A percentile compares a stretch with the other conserved stretches of the same genome.
Conservation (phyloP, 2,113 vertebrate species). For the Eolophus roseicapilla region DNA sequence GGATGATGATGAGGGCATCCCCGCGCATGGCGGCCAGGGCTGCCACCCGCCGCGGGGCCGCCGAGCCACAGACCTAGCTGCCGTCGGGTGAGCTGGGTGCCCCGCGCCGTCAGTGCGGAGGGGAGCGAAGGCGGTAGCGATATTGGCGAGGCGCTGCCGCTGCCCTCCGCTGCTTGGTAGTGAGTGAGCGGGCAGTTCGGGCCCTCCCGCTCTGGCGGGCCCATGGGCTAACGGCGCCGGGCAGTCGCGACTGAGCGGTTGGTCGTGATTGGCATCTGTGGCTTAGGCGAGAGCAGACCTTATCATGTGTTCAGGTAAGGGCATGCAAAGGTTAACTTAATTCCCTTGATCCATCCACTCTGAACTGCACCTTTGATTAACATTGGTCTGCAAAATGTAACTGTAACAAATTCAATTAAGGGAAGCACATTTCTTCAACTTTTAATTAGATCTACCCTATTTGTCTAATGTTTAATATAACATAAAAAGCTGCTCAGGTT, state of each 20-base stretch:
- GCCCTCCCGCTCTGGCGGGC: neutral
- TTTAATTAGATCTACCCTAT: conserved; percentile 76
- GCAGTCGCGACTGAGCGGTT: neutral
- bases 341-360: conserved; percentile 69
- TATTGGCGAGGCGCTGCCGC: neutral
- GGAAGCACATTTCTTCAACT: conserved; percentile 75
- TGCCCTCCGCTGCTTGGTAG: neutral
- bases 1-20: neutral
- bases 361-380: conserved; percentile 78
- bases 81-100: conserved; percentile 47
- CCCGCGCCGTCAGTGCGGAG: neutral
- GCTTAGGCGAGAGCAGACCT: conserved; percentile 45
- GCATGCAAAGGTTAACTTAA: conserved; percentile 53
- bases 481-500: conserved; percentile 50
- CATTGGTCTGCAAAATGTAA: conserved; percentile 75
- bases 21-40: neutral
- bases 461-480: conserved; percentile 76
- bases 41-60: neutral
- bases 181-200: neutral
- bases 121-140: neutral
- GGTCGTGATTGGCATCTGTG: neutral
- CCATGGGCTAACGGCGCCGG: neutral
- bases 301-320: conserved; percentile 59
- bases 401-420: conserved; percentile 77
- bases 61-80: neutral